Evolutionary conservation across 2,888 invertebrate species (phyloP).

Genomic region (Netelia fuscicornis): DNA sequence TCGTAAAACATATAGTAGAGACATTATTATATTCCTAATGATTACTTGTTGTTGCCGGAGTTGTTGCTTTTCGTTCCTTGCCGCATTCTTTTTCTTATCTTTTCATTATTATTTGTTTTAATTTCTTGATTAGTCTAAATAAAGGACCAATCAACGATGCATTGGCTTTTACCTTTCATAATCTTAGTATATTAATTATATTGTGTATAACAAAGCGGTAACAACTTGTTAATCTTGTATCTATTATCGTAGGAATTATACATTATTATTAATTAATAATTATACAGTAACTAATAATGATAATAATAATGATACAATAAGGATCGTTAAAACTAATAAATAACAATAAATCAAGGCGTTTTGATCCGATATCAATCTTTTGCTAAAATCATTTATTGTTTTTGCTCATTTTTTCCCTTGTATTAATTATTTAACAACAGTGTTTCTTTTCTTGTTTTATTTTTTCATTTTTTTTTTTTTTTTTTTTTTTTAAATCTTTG

Average conservation of each 20-base stretch:
- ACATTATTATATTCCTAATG: constrained; percentile 68
- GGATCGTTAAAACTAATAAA: constrained; percentile 65
- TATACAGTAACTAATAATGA: constrained; percentile 81
- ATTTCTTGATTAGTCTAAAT: constrained; percentile 77
- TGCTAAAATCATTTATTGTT: constrained; percentile 76
- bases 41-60: constrained; percentile 65
- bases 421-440: constrained; percentile 72
- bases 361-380: constrained; percentile 77
- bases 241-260: constrained; percentile 84
- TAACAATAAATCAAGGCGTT: constrained; percentile 66
- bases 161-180: constrained; percentile 79
- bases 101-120: constrained; percentile 23
- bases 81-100: constrained; percentile 33
- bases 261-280: constrained; percentile 76
- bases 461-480: constrained; percentile 67
- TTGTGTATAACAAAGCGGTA: constrained; percentile 85
- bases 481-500: constrained; percentile 73
- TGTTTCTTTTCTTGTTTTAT: constrained; percentile 72
- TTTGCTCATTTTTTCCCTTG: constrained; percentile 71
- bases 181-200: constrained; percentile 84
- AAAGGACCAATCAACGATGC: constrained; percentile 83
- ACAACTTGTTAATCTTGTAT: constrained; percentile 84
- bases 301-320: constrained; percentile 66
- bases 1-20: constrained; percentile 79
- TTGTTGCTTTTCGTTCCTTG: constrained; percentile 44